Base-by-base conservation (phyloP, 2,888 invertebrate species). In the Drosophila bunnanda region DNA sequence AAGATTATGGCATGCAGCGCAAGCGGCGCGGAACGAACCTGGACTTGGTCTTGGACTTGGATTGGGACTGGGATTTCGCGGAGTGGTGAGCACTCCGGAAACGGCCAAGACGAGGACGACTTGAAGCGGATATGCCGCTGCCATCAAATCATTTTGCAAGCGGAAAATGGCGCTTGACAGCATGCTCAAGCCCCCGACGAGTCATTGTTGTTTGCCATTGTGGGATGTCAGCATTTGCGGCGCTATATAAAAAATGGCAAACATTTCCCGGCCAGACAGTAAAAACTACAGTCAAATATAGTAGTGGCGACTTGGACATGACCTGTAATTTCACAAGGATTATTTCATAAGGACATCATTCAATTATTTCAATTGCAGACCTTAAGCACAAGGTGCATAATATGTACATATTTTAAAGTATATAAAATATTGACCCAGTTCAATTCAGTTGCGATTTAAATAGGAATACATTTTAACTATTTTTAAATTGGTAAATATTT, bases 61-160 rank as follows among this genome's bases (percentile, higher is more conserved):
- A 36, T 6, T 61, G 28, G 39, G 15, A 30, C 15, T 20, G 50
- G 62, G 39, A n/a, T 17, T 22, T 15, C 22, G 41, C 22, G 60
- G 34, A 28, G 28, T 36, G 34, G 22, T 44, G 41, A 25, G 34
- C 30, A 8, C 22, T 15, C 34, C 38, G 70, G 70, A 50, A 32
- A 53, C 53, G 41, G 65, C 10, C 59, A 32, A 34, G 48, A 61
- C 39, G 56, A 52, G 28, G 54, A 50, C 55, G 75, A 77, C 78
- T 77, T 75, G 60, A 60, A 79, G 64, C 80, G 90, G 90, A 90
- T 82, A 70, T 77, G 85, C 82, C 70, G 88, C 89, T 76, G 72
- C 65, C 89, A 90, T 90, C 88, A 90, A 90, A 90, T 89, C 82
- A 90, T 88, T 90, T 90, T 87, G 79, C 88, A 66, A 80, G 86